Base-by-base conservation (phyloP, 2,888 invertebrate species). In the Drosophila emarginata region DNA sequence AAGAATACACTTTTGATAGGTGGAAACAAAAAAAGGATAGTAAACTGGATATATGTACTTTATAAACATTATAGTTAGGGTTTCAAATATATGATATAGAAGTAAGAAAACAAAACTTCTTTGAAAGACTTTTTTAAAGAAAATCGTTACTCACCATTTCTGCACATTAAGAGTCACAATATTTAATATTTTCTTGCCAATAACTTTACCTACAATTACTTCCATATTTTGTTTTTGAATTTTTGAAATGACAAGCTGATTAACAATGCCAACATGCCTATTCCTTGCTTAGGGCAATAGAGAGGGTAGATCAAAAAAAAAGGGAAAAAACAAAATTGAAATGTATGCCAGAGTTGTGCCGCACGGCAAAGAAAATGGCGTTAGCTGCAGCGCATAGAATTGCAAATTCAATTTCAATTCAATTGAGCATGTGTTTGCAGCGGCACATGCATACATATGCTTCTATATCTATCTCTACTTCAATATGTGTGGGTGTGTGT, bases 341-440 rank as follows among this genome's bases (percentile, higher is more conserved):
- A 68, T 63, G 40, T 68, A 36, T 45, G 67, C 58, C 73, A 60
- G 73, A 61, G 67, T 64, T 74, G 32, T 72, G 67, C 74, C 69
- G 67, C 72, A 76, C 72, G 70, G 73, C 76, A 85, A 85, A 73
- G 81, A 83, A 79, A 85, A 85, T 79, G 83, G 80, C 81, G 78
- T 79, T 81, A 79, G 80, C 77, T 77, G 70, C 78, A 79, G 77
- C 74, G 77, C 79, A 80, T 81, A 83, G 84, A 84, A 84, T 86
- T 86, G 86, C 84, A 84, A 85, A 85, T 85, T 85, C 84, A 84
- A 85, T 85, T 85, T 84, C 86, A 80, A 85, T 85, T 86, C 84
- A 86, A 85, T 86, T 85, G 86, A 81, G 86, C 84, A 84, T 84
- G 80, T 86, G 86, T 84, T 86, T 79, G 86, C 82, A 79, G 72